Evolutionary conservation across 2,797 vertebrate species (phyloP).

Genomic region (Emys orbicularis): DNA sequence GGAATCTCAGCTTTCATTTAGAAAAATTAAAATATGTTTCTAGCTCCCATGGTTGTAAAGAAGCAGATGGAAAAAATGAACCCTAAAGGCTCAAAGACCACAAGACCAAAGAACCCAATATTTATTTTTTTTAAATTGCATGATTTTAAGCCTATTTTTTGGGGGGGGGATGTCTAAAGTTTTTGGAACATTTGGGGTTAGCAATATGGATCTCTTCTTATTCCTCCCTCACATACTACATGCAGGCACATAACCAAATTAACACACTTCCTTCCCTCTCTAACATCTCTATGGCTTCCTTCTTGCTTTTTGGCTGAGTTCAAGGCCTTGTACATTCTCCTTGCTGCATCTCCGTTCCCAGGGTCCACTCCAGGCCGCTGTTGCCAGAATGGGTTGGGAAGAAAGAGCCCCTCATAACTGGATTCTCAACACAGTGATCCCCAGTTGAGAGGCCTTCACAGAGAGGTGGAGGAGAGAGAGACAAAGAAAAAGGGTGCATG

Average conservation of each 20-base stretch:
- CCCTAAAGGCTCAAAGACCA: not conserved
- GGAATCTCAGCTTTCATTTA: not conserved
- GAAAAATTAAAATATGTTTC: not conserved
- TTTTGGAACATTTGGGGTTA: not conserved
- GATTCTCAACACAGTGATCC: not conserved
- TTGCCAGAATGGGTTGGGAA: not conserved
- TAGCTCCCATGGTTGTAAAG: not conserved
- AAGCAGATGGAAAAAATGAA: not conserved
- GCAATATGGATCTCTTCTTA: not conserved
- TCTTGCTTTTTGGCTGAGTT: not conserved
- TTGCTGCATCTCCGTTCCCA: not conserved
- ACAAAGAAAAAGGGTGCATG: rapidly evolving
- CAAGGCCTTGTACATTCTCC: not conserved
- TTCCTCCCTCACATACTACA: not conserved
- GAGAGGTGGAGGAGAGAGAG: rapidly evolving
- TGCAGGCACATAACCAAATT: not conserved
- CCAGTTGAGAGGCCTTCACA: not conserved
- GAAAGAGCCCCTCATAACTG: not conserved
- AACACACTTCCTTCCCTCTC: not conserved
- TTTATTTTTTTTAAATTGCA: not conserved
- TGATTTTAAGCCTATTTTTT: not conserved
- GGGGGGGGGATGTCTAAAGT: not conserved
- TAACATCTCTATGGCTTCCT: not conserved
- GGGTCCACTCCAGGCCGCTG: rapidly evolving
- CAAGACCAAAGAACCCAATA: not conserved